Conservation (phyloP, 2,797 vertebrate species). For the Betta splendens region DNA sequence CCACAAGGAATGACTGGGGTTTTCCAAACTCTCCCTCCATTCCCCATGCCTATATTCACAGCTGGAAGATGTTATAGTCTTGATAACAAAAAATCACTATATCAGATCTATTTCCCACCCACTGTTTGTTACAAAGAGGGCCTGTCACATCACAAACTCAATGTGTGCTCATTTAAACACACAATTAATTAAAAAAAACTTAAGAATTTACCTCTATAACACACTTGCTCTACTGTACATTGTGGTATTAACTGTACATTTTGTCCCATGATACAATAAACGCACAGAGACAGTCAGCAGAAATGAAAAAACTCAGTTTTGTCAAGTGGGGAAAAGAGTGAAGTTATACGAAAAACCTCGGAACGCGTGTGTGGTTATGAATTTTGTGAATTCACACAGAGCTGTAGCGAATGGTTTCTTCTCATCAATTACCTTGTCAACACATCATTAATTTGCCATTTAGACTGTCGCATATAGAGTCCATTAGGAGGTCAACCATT, state of each 20-base stretch:
- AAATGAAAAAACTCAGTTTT: slow-evolving; percentile 7
- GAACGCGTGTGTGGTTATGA: slow-evolving; percentile 4
- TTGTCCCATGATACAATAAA: slow-evolving; percentile 4
- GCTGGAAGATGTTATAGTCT: slow-evolving; percentile 42
- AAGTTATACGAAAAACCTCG: slow-evolving; percentile 22
- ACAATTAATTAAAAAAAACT: too few species aligned
- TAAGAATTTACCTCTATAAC: neutral
- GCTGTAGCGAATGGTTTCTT: slow-evolving; percentile 13
- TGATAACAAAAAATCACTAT: slow-evolving; percentile 23
- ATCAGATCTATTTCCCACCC: slow-evolving; percentile 3
- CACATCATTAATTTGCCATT: neutral
- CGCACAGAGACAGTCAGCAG: slow-evolving; percentile 17
- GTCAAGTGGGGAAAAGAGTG: neutral
- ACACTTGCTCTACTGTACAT: neutral
- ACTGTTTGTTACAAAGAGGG: slow-evolving; percentile 1
- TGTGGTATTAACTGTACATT: slow-evolving; percentile 11
- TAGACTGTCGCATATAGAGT: neutral
- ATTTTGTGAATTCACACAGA: slow-evolving; percentile 1
- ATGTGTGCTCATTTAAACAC: neutral
- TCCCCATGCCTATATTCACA: slow-evolving; percentile 1
- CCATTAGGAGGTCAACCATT: neutral
- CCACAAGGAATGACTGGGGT: slow-evolving; percentile 70
- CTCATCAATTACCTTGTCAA: slow-evolving; percentile 17
- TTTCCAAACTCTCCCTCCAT: slow-evolving; percentile 69
- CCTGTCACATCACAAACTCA: neutral